Evolutionary conservation across 2,888 invertebrate genomes (phyloP), one percentile per base, ranked within the genome.

Genomic region (Taphrorychus bicolor): DNA sequence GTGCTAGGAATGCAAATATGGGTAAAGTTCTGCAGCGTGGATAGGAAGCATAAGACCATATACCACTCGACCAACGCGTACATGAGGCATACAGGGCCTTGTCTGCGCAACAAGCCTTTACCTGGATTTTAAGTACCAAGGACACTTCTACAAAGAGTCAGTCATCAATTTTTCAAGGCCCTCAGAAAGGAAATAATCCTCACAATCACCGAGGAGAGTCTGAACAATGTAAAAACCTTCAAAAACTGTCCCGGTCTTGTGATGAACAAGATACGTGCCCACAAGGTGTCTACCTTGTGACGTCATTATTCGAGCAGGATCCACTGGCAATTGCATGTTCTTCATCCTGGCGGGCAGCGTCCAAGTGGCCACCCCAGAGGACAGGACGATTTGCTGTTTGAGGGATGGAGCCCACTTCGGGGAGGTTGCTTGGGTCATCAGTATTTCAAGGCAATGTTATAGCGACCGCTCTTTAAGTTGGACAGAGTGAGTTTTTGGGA

Each of bases 351-450:
- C 19, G 14, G 69, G 69, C 16, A 65, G 64, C 14, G 69, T 69
- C 2, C 22, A 21, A 21, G 60, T 69, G 11, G 51, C 56, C 4
- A 57, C 59, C 7, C 22, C 51, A 4, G 22, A 59, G 19, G 58
- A 56, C 23, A 52, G 16, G 24, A n/a, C n/a, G n/a, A n/a, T n/a
- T n/a, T 65, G 57, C 22, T 24, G 18, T 32, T 56, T 69, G 49
- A 42, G 57, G 53, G 69, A 69, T 52, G 69, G 69, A 19, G 16
- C 45, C 9, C 65, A 69, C 19, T 65, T 69, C 21, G 69, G 69
- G 32, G 69, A 64, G 23, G 51, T 61, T 17, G 56, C 69, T 9
- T 52, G 64, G 24, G 60, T 58, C 5, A 17, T 57, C 16, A 60
- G 61, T 42, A n/a, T n/a, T n/a, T n/a, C n/a, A n/a, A n/a, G n/a